These are phyloP conservation scores for Athetis lepigone DNA, from an alignment of 2,888 invertebrate genomes.

Conservation along the genomic window DNA sequence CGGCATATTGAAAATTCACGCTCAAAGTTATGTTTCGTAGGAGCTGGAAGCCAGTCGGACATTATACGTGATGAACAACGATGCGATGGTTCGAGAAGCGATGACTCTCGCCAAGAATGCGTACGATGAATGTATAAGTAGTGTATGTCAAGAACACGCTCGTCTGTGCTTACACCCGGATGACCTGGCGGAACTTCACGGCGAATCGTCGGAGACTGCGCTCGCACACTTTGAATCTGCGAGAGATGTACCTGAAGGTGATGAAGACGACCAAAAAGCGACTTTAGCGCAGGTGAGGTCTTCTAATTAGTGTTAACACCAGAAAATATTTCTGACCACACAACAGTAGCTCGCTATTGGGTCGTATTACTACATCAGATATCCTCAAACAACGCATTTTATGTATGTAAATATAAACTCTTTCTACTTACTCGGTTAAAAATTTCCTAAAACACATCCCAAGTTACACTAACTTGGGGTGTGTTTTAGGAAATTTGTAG, in stretches of 20 bases:
- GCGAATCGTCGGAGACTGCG: conserved; percentile 1
- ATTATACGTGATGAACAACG: conserved; percentile 62
- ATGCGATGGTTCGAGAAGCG: conserved; percentile 59
- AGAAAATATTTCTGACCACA: neutral
- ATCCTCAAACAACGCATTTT: no score
- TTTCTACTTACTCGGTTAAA: neutral
- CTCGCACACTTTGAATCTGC: conserved; percentile 36
- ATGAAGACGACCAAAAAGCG: conserved; percentile 35
- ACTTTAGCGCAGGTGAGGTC: conserved; percentile 37
- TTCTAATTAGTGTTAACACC: neutral
- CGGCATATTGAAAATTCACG: neutral
- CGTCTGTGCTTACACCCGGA: conserved; percentile 58
- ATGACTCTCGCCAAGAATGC: conserved; percentile 45
- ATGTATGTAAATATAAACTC: neutral
- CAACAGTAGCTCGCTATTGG: no score
- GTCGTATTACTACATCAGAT: neutral
- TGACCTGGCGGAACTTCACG: conserved; percentile 41
- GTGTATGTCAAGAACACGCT: conserved; percentile 43
- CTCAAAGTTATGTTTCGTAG: conserved; percentile 46
- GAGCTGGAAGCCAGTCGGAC: conserved; percentile 62
- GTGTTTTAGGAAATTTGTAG: no score
- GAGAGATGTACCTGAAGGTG: conserved; percentile 21
- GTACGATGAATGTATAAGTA: conserved; percentile 54
- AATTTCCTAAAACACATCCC: no score
- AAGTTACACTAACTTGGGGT: no score